Conservation (phyloP, 2,113 vertebrate species). For the Uria lomvia region DNA sequence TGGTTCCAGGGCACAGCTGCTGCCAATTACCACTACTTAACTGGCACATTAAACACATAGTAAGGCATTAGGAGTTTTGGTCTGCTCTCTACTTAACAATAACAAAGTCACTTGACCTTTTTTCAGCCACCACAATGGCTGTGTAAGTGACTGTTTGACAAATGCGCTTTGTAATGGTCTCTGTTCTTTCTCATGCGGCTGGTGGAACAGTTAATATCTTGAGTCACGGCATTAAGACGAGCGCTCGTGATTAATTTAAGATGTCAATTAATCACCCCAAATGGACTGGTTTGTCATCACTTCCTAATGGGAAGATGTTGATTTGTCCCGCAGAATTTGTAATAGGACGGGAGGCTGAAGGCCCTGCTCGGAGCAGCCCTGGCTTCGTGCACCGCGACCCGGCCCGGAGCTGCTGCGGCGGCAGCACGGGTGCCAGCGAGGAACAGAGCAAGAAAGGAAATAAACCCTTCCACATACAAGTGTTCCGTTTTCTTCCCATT, state of each 20-base stretch:
- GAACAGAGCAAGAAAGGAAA: not conserved
- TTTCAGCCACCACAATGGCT: slow-evolving; percentile 55
- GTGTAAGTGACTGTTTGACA: slow-evolving; percentile 68
- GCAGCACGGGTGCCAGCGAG: not conserved
- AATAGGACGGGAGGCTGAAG: not conserved
- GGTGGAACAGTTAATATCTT: slow-evolving; percentile 67
- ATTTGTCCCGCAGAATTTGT: slow-evolving; percentile 38
- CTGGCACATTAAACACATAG: slow-evolving; percentile 71
- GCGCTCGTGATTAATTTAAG: slow-evolving; percentile 57
- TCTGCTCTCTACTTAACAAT: slow-evolving; percentile 66
- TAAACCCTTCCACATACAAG: not conserved
- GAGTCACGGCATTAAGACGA: slow-evolving; percentile 43
- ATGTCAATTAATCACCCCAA: slow-evolving; percentile 66
- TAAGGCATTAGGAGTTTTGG: slow-evolving; percentile 65
- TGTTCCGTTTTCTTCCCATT: not conserved
- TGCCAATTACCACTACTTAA: slow-evolving; percentile 74
- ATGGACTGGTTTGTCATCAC: slow-evolving; percentile 65
- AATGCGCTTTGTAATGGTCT: slow-evolving; percentile 65
- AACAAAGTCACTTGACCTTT: slow-evolving; percentile 71
- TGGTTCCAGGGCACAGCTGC: slow-evolving; percentile 71
- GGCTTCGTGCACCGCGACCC: accelerated
- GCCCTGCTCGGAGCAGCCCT: not conserved
- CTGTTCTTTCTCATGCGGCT: slow-evolving; percentile 68
- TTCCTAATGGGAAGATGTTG: slow-evolving; percentile 64
- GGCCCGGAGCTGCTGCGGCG: not conserved